Conservation (phyloP, 2,113 vertebrate species). For the Cercopithecus mona region DNA sequence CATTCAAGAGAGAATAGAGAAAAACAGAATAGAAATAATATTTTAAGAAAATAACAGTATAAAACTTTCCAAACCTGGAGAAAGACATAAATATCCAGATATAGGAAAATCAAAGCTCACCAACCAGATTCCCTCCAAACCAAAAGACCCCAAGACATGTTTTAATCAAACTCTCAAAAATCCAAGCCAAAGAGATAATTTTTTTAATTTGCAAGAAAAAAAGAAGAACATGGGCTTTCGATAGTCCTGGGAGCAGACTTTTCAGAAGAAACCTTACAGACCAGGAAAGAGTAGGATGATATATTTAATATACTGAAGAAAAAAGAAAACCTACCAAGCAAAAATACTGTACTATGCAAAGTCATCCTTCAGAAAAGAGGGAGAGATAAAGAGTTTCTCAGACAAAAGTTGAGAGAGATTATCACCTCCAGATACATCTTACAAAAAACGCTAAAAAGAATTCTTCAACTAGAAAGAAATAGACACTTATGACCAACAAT, state of each 20-base stretch:
- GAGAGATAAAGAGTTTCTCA: neutral
- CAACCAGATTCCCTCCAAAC: neutral
- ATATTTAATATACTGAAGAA: too few species aligned
- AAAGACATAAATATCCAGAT: neutral
- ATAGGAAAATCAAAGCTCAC: neutral
- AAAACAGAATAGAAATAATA: neutral
- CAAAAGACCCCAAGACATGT: neutral
- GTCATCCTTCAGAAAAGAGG: neutral
- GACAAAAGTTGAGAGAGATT: neutral
- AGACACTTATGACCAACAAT: neutral
- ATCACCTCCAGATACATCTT: neutral
- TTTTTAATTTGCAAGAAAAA: neutral
- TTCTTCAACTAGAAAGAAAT: neutral
- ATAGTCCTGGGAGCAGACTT: neutral
- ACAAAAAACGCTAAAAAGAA: neutral
- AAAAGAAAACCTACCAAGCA: neutral
- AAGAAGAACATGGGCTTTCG: neutral
- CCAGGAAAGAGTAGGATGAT: too few species aligned
- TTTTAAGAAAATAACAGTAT: neutral
- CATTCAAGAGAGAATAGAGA: neutral
- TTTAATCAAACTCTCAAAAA: neutral
- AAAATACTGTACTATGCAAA: neutral
- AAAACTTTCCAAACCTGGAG: neutral
- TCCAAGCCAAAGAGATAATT: neutral
- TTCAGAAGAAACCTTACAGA: neutral